Evolutionary conservation across 2,113 vertebrate genomes (phyloP).

Genomic region (Serilophus lunatus): DNA sequence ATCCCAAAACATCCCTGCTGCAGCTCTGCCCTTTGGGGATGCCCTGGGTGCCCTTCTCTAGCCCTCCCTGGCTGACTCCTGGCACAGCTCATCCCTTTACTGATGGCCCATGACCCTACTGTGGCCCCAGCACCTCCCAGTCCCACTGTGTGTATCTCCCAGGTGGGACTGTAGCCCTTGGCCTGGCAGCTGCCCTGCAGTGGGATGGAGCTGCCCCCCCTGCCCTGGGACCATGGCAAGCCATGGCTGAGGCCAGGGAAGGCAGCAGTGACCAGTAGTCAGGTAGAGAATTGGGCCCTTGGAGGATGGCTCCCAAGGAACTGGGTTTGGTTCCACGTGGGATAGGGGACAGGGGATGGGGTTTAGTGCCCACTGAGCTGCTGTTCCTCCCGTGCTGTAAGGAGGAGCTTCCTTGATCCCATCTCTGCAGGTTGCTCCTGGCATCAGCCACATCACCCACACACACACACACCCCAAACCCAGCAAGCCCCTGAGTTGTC

Average conservation of each 20-base stretch:
- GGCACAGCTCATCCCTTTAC: background rate
- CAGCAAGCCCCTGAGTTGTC: background rate
- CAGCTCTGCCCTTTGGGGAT: background rate
- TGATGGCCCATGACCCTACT: background rate
- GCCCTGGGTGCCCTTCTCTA: background rate
- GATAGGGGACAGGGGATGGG: background rate
- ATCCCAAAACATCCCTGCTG: background rate
- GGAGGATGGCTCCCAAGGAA: background rate
- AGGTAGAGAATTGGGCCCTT: background rate
- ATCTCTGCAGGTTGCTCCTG: rapidly evolving
- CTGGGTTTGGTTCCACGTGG: background rate
- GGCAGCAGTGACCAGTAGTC: rapidly evolving
- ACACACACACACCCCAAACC: background rate
- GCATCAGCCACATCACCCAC: background rate
- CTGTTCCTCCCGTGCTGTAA: background rate
- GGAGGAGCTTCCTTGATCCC: background rate
- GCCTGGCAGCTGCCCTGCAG: background rate
- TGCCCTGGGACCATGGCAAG: rapidly evolving
- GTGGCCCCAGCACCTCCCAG: background rate
- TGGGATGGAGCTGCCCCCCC: background rate
- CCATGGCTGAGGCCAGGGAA: background rate
- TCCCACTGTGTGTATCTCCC: rapidly evolving
- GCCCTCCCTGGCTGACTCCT: background rate
- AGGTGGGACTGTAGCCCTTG: background rate
- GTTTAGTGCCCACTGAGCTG: background rate